Percentiles rank a stretch among this genome's conserved stretches.
These are phyloP conservation scores for Trogon melanurus DNA, from an alignment of 2,113 vertebrate genomes.

Conservation along the genomic window DNA sequence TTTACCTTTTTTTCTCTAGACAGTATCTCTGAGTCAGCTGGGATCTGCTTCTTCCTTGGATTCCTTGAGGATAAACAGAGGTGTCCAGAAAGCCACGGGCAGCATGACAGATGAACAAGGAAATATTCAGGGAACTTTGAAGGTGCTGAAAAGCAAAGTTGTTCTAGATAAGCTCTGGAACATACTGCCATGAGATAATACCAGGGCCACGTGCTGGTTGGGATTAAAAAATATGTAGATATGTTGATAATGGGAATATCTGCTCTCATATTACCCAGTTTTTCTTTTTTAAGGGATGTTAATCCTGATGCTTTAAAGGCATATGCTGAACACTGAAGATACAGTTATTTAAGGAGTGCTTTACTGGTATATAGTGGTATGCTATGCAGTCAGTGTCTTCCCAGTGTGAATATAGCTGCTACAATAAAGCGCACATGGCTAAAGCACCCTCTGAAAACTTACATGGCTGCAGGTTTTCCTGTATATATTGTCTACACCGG, in stretches of 20 bases:
- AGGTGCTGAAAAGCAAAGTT: constrained; percentile 56
- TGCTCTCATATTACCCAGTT: constrained; percentile 35
- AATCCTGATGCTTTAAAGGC: constrained; percentile 32
- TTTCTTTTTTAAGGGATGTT: constrained; percentile 45
- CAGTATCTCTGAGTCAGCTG: background rate
- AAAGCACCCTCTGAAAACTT: background rate
- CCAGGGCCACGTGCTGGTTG: background rate
- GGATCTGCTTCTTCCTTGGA: background rate
- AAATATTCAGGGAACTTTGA: constrained; percentile 27
- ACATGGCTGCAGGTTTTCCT: background rate
- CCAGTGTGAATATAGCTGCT: background rate
- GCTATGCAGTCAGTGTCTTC: background rate
- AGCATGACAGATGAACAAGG: background rate
- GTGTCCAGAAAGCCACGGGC: background rate
- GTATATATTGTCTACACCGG: background rate
- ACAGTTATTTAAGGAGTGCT: constrained; percentile 28
- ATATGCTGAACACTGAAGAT: background rate
- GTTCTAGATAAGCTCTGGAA: constrained; percentile 52
- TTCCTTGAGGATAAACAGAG: constrained; percentile 8
- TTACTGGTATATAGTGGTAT: background rate
- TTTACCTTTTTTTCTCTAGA: background rate
- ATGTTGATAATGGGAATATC: constrained; percentile 54
- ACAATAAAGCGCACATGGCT: background rate
- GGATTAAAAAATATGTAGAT: constrained; percentile 55
- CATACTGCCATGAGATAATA: constrained; percentile 28